Conservation (phyloP, 1,140 invertebrate species). For the Heliconius congener region DNA sequence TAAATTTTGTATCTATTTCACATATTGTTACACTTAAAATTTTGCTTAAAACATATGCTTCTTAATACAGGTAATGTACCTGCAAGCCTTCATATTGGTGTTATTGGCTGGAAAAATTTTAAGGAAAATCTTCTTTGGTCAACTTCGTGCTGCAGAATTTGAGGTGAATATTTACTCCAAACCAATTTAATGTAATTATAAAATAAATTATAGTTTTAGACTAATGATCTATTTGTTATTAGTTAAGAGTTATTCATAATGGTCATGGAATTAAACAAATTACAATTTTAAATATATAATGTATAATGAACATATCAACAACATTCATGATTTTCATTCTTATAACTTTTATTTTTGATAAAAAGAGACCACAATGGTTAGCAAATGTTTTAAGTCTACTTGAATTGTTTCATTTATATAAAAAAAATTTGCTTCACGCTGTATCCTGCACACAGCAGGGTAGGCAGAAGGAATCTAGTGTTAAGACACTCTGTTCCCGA, state of each 20-base stretch:
- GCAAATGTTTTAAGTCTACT: neutral
- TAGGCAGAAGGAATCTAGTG: too few relatives aligned
- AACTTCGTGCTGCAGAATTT: constrained; percentile 97
- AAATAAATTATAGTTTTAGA: too few relatives aligned
- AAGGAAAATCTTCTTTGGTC: constrained; percentile 98
- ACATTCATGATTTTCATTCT: too few relatives aligned
- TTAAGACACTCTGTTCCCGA: too few relatives aligned
- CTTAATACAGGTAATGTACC: constrained; percentile 95
- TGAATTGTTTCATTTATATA: too few relatives aligned
- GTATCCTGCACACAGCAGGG: too few relatives aligned
- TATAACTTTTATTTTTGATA: neutral
- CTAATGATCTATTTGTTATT: too few relatives aligned
- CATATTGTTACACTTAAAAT: neutral
- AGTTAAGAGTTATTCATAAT: too few relatives aligned
- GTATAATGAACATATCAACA: too few relatives aligned
- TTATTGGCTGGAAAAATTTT: constrained; percentile 97
- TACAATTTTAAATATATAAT: too few relatives aligned
- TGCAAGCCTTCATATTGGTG: constrained; percentile 98
- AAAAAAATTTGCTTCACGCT: too few relatives aligned
- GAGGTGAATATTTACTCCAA: constrained; percentile 85
- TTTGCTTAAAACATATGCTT: constrained; percentile 22
- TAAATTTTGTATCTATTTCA: neutral
- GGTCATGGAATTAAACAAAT: too few relatives aligned
- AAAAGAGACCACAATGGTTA: neutral
- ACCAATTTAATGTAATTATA: neutral